Evolutionary conservation across 2,797 vertebrate species (phyloP), one percentile per base, ranked within the genome.

Genomic region (Chromis chromis): DNA sequence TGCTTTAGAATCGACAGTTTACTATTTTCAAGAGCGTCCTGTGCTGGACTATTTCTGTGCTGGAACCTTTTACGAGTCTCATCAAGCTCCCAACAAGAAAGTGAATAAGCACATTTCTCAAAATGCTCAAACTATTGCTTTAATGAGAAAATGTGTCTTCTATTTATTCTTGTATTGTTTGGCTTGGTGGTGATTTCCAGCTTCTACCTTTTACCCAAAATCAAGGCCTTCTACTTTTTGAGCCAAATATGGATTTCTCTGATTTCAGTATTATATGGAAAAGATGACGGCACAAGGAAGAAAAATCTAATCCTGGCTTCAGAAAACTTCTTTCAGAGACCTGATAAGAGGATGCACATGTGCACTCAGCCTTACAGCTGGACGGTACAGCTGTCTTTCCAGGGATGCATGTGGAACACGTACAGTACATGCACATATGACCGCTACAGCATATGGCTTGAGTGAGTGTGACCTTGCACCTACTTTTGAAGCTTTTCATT

Each of bases 321-420:
- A 69, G 12, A 74, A 56, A 48, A 52, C 33, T 12, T 39, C 48
- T 44, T 42, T 55, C 33, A 54, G 79, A 71, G 58, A 40, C 60
- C 24, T 17, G 78, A 68, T 78, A 52, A 83, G 75, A 71, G 22
- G 57, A 78, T 72, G 64, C 73, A 84, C 53, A 65, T 77, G 68
- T 80, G 74, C 63, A 69, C 27, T 77, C 22, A 28, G 55, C 31
- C 71, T 49, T 27, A 11, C 36, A 62, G 46, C 28, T 44, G 31
- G 19, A n/a, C 4, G 14, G 36, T 21, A 11, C 25, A 46, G 53
- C 28, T 49, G 1, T 59, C 53, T 27, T 44, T 57, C n/a, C 36
- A 24, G 28, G 14, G 42, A 31, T 44, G 21, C 21, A 39, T 79
- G 65, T 55, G 50, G 24, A 44, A 27, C 59, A 72, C 6, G 6